phyloP scores from a whole-genome alignment of 2,888 invertebrate species.

The Drosophila kuntzei region DNA sequence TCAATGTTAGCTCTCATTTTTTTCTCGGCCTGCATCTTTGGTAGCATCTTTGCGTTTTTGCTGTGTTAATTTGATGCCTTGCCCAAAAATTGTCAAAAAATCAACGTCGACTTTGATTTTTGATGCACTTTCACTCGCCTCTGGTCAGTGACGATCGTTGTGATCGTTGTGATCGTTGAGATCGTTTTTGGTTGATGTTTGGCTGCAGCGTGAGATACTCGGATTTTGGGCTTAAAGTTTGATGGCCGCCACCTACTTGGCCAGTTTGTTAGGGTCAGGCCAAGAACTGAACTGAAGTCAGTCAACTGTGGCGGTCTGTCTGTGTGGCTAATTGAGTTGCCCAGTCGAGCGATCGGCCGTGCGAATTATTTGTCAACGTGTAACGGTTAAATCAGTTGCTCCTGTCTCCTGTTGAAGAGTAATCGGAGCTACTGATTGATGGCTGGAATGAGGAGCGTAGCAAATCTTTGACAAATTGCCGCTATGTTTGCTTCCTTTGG shows the following conservation, averaged over 20 bases:
- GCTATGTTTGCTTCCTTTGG: conserved; percentile 47
- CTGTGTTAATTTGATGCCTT: conserved; percentile 75
- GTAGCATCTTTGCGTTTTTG: conserved; percentile 71
- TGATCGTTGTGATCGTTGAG: conserved; percentile 4
- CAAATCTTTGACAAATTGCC: conserved; percentile 74
- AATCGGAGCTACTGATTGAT: conserved; percentile 69
- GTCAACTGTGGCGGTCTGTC: conserved; percentile 70
- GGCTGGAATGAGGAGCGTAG: conserved; percentile 54
- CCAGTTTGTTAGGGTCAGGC: conserved; percentile 32
- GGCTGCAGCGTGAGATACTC: conserved; percentile 77
- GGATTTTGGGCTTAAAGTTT: conserved; percentile 37
- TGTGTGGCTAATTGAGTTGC: conserved; percentile 79
- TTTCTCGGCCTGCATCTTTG: conserved; percentile 49
- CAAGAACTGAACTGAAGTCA: conserved; percentile 48
- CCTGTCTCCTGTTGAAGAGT: conserved; percentile 49
- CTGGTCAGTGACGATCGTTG: conserved; percentile 29
- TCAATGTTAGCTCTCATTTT: conserved; percentile 4
- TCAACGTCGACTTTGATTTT: conserved; percentile 73
- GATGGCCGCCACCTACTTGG: conserved; percentile 74
- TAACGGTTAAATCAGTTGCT: conserved; percentile 73
- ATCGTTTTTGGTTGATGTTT: conserved; percentile 16
- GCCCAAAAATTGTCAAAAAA: conserved; percentile 71
- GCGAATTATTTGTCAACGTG: conserved; percentile 77
- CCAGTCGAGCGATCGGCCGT: conserved; percentile 69
- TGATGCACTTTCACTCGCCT: conserved; percentile 76